Conservation (phyloP, 1,140 invertebrate genomes). For the Zophobas morio region DNA sequence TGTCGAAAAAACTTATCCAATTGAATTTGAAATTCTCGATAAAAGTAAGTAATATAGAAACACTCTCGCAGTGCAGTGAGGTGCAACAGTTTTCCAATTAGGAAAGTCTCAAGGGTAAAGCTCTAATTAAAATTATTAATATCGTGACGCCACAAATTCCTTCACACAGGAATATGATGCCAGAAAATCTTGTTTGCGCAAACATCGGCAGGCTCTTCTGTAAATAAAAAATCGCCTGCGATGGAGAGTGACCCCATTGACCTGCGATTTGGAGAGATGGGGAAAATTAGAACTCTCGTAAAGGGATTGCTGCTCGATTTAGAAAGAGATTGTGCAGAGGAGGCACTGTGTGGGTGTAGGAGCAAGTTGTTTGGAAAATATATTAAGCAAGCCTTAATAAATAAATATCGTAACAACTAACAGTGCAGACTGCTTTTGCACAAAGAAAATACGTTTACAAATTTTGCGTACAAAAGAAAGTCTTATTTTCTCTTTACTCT, state of each 20-base stretch:
- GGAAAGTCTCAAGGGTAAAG: slow-evolving; percentile 10
- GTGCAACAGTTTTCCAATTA: neutral
- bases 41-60: too few species aligned
- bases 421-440: too few species aligned
- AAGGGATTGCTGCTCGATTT: neutral
- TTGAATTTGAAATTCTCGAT: too few species aligned
- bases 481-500: too few species aligned
- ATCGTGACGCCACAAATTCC: slow-evolving; percentile 8
- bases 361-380: too few species aligned
- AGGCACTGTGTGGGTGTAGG: too few species aligned
- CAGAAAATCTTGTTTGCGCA: slow-evolving; percentile 7
- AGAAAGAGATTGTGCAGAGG: neutral
- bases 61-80: neutral
- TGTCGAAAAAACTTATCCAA: too few species aligned
- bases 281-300: neutral
- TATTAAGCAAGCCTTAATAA: too few species aligned
- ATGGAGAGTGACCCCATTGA: neutral
- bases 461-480: too few species aligned
- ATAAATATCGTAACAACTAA: too few species aligned
- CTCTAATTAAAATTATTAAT: slow-evolving; percentile 7
- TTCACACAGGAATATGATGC: neutral
- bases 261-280: too few species aligned
- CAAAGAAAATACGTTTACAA: too few species aligned
- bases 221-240: neutral
- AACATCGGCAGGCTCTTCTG: neutral